Evolutionary conservation across 2,113 vertebrate genomes (phyloP), one percentile per base, ranked within the genome.

Genomic region (Eurystomus gularis): DNA sequence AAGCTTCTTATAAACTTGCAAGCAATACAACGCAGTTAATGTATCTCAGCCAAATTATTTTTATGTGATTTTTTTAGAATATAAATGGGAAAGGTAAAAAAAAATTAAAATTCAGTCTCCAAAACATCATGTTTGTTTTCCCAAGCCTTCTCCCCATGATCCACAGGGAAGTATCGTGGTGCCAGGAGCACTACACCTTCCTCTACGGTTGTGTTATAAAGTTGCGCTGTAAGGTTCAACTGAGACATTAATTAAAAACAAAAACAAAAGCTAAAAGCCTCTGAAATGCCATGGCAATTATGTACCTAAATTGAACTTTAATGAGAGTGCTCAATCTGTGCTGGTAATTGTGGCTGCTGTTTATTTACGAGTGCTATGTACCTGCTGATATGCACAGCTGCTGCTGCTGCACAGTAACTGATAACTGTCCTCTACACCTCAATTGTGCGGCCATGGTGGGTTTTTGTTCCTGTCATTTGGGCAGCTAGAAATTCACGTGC

Each of bases 241-340:
- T 14, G 68, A 93, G 55, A 82, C 88, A 80, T 94, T 88, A 92
- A 97, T 93, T 88, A 94, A 86, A 91, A 93, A 39, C 31, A 19
- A 35, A 35, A 68, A 49, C 40, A 25, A 55, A 72, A 62, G 16
- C 68, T 81, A 55, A 65, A 93, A 94, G 82, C 84, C 80, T 95
- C 79, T 79, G 90, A 95, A 96, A 95, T 96, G 96, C 92, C 94
- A 94, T 26, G 65, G 94, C 77, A 97, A 95, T 97, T 96, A 92
- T 64, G 88, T 66, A 92, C 65, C 92, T 94, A 96, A 96, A 94
- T 94, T 84, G 92, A 96, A 92, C 83, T 84, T 96, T 95, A 96
- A 95, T 96, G 95, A 96, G 94, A 72, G 72, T 28, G 86, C 86
- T 97, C 92, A 93, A 82, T 97, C 92, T 95, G 92, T 79, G 88